phyloP scores from a whole-genome alignment of 2,113 vertebrate species.

The Apeltes quadracus region DNA sequence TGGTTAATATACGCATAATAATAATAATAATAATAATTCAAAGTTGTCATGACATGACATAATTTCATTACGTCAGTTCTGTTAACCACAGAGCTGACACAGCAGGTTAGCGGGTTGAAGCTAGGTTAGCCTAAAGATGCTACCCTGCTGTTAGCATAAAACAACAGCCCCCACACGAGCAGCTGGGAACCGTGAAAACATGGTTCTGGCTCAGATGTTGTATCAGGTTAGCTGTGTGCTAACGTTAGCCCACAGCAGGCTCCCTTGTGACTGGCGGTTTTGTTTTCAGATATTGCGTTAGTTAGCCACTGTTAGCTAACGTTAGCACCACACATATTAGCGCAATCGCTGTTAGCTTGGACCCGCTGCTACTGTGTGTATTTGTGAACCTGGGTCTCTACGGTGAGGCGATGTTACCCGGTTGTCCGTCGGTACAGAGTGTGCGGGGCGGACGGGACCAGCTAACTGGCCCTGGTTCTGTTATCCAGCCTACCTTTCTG shows the following conservation, averaged over 20 bases:
- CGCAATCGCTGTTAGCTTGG: slow-evolving; percentile 29
- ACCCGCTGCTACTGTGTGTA: not conserved
- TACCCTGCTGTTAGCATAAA: not conserved
- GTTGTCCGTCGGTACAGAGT: too few species aligned
- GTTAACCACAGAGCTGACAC: slow-evolving; percentile 28
- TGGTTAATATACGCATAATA: not conserved
- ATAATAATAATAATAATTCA: too few species aligned
- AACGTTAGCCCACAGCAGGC: not conserved
- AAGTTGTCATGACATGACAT: not conserved
- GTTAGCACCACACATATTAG: slow-evolving; percentile 19
- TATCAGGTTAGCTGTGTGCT: slow-evolving; percentile 28
- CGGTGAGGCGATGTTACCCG: not conserved
- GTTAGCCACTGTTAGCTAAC: slow-evolving; percentile 40
- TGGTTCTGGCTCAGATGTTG: not conserved
- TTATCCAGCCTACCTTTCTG: slow-evolving; percentile 86
- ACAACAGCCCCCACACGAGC: too few species aligned
- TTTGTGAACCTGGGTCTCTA: not conserved
- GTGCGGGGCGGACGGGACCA: too few species aligned
- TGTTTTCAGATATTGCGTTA: slow-evolving; percentile 51
- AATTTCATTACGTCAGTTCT: not conserved
- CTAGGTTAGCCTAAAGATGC: not conserved
- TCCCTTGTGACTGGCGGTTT: slow-evolving; percentile 12
- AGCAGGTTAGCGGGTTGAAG: slow-evolving; percentile 16
- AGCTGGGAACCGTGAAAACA: not conserved
- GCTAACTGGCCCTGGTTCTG: not conserved